phyloP scores from a whole-genome alignment of 2,113 vertebrate genomes.

The Pangasianodon hypophthalmus region DNA sequence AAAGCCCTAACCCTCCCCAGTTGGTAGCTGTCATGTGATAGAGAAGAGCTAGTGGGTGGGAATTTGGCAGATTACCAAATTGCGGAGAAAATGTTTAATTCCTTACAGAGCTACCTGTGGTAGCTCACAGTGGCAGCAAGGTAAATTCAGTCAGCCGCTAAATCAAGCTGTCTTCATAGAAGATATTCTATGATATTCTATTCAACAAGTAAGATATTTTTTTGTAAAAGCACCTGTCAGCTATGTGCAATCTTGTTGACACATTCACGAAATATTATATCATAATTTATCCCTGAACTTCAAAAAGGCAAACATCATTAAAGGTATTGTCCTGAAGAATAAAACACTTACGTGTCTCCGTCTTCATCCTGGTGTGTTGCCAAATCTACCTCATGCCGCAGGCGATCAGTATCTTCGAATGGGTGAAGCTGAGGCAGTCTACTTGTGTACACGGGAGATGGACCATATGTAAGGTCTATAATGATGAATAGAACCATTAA shows the following conservation, averaged over 20 bases:
- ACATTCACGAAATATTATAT: neutral
- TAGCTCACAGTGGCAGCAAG: neutral
- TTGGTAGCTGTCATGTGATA: neutral
- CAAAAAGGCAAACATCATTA: neutral
- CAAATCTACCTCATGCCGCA: conserved; percentile 57
- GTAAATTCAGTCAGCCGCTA: neutral
- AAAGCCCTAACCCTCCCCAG: neutral
- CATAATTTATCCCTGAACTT: neutral
- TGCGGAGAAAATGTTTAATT: neutral
- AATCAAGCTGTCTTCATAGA: neutral
- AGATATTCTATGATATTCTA: too few species aligned
- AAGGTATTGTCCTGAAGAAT: neutral
- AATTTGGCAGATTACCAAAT: neutral
- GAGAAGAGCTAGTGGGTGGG: neutral
- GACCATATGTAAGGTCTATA: neutral
- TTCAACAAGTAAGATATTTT: neutral
- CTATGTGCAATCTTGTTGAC: neutral
- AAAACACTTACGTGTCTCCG: conserved; percentile 78
- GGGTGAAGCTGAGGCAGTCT: neutral
- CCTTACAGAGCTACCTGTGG: neutral
- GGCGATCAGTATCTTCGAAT: conserved; percentile 41
- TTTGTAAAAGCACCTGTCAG: neutral
- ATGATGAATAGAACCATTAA: neutral
- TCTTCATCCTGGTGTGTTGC: conserved; percentile 78
- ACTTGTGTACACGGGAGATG: neutral